These are phyloP conservation scores for Pachycephala philippinensis DNA, from an alignment of 2,113 vertebrate genomes.

Conservation along the genomic window DNA sequence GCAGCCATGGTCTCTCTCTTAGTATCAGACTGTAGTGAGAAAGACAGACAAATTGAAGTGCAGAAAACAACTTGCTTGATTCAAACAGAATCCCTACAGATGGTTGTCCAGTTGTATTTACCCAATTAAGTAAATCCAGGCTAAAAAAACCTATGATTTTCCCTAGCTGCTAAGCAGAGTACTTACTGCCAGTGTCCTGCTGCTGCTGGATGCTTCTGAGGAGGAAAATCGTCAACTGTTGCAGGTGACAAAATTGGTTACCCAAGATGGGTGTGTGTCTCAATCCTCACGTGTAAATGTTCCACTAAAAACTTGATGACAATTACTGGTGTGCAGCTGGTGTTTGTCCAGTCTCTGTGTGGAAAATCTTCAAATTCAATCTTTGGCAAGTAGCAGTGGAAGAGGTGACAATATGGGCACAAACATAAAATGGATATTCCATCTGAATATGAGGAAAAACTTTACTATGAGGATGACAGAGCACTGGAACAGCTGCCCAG, in stretches of 20 bases:
- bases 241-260: background rate
- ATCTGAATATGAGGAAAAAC: background rate
- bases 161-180: background rate
- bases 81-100: background rate
- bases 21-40: background rate
- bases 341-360: background rate
- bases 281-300: rapidly evolving
- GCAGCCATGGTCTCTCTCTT: background rate
- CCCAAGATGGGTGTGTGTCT: background rate
- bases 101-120: background rate
- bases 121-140: background rate
- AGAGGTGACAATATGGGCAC: background rate
- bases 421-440: background rate
- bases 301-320: background rate
- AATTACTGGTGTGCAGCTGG: background rate
- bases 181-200: background rate
- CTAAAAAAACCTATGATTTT: background rate
- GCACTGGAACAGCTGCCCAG: background rate
- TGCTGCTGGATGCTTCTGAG: background rate
- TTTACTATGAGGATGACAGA: background rate
- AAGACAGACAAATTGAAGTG: background rate
- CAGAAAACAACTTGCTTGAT: background rate
- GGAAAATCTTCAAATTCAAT: background rate
- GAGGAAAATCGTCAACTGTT: background rate
- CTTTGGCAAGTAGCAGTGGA: background rate